Conservation (phyloP, 2,113 vertebrate genomes). For the Rhipidura dahli region DNA sequence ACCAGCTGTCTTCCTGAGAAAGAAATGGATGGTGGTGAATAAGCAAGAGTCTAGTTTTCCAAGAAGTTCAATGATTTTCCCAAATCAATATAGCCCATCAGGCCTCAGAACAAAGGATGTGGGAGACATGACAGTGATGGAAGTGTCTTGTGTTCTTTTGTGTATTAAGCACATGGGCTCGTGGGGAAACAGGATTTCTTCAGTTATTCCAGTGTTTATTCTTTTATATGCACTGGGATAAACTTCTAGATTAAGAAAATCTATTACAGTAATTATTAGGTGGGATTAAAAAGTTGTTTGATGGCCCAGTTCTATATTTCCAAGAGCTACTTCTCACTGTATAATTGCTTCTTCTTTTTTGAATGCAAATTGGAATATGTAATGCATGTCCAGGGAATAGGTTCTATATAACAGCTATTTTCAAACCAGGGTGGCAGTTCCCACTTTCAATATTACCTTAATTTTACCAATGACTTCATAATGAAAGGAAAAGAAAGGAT, state of each 20-base stretch:
- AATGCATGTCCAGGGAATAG: not conserved
- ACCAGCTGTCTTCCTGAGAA: conserved; percentile 79
- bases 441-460: not conserved
- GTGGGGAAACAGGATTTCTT: conserved; percentile 48
- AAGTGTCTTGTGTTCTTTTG: conserved; percentile 72
- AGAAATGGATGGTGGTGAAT: conserved; percentile 79
- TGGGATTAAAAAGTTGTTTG: not conserved
- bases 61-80: conserved; percentile 80
- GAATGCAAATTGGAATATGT: not conserved
- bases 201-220: conserved; percentile 43
- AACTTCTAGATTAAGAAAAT: not conserved
- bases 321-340: not conserved
- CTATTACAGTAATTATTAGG: not conserved
- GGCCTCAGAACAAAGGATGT: conserved; percentile 79
- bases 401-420: not conserved
- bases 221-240: not conserved
- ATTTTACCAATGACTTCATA: not conserved
- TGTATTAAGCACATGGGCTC: conserved; percentile 64
- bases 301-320: not conserved
- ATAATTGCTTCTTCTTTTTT: not conserved
- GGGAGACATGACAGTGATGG: conserved; percentile 69
- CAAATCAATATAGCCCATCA: conserved; percentile 81
- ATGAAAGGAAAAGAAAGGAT: not conserved
- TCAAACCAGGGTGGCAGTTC: not conserved
- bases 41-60: conserved; percentile 80